Percentiles rank a stretch among this genome's conserved stretches.
Conservation (phyloP, 2,113 vertebrate genomes). For the Lasiurus borealis region DNA sequence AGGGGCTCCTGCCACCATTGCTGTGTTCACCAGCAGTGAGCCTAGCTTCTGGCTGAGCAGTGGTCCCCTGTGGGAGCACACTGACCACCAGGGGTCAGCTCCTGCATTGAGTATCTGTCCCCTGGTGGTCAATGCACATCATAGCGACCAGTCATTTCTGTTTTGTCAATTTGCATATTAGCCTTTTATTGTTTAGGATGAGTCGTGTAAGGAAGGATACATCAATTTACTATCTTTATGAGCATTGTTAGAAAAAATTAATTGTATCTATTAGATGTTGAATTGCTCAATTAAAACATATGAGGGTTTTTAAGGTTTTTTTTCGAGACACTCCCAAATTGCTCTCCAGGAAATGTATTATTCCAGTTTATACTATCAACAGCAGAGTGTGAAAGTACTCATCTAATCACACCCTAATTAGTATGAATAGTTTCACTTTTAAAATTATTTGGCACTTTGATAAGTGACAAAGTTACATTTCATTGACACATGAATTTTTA, state of each 20-base stretch:
- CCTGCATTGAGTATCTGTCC: no score
- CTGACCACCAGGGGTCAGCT: no score
- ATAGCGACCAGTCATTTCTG: no score
- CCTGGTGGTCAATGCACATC: no score
- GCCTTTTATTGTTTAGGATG: no score
- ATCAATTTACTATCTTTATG: neutral
- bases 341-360: neutral
- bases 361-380: conserved; percentile 35
- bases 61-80: no score
- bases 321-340: conserved; percentile 18
- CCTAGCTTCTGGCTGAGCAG: no score
- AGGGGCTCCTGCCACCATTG: no score
- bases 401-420: conserved; percentile 20
- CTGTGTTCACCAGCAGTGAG: no score
- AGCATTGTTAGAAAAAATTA: conserved; percentile 16
- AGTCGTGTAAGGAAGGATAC: neutral
- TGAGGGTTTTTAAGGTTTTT: conserved; percentile 33
- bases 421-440: conserved; percentile 58
- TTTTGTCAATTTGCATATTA: no score
- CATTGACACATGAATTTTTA: conserved; percentile 13
- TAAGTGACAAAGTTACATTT: conserved; percentile 64
- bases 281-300: conserved; percentile 54
- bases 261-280: neutral
- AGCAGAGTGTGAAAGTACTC: conserved; percentile 29
- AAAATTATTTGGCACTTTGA: conserved; percentile 13